A percentile compares a stretch with the other conserved stretches of the same genome.
These are phyloP conservation scores for Aspidiotus destructor DNA, from an alignment of 2,888 invertebrate species.

Conservation along the genomic window DNA sequence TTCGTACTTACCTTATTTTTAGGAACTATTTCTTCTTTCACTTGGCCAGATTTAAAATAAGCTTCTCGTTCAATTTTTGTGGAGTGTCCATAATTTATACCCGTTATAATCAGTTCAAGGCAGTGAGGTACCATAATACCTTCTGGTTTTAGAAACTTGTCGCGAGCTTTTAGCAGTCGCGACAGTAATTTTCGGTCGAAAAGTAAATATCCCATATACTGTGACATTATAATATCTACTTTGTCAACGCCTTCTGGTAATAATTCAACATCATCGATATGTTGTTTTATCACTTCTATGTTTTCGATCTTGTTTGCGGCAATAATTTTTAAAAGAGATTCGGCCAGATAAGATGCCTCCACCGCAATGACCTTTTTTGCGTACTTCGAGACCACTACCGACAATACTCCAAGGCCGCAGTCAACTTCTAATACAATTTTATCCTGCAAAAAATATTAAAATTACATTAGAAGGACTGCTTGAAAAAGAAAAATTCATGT, in stretches of 20 bases:
- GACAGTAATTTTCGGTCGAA: background rate
- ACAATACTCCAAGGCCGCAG: background rate
- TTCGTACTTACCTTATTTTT: background rate
- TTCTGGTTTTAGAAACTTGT: background rate
- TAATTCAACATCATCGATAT: background rate
- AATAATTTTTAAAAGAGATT: background rate
- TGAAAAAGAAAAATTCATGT: background rate
- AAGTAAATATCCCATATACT: background rate
- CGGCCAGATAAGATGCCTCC: conserved; percentile 1
- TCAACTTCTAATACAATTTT: conserved; percentile 5
- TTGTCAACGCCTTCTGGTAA: background rate
- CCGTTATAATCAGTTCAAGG: background rate
- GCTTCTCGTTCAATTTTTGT: background rate
- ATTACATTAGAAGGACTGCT: background rate
- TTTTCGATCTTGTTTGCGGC: background rate
- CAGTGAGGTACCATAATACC: background rate
- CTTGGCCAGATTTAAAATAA: background rate
- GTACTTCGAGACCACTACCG: background rate
- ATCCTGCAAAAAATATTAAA: conserved; percentile 3
- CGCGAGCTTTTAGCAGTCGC: background rate
- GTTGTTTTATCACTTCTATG: background rate
- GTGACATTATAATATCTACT: conserved; percentile 5
- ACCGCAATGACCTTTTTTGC: background rate
- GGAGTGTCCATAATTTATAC: background rate
- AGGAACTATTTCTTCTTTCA: background rate